These are phyloP conservation scores for Ophion slaviceki DNA, from an alignment of 2,888 invertebrate genomes.

Conservation along the genomic window DNA sequence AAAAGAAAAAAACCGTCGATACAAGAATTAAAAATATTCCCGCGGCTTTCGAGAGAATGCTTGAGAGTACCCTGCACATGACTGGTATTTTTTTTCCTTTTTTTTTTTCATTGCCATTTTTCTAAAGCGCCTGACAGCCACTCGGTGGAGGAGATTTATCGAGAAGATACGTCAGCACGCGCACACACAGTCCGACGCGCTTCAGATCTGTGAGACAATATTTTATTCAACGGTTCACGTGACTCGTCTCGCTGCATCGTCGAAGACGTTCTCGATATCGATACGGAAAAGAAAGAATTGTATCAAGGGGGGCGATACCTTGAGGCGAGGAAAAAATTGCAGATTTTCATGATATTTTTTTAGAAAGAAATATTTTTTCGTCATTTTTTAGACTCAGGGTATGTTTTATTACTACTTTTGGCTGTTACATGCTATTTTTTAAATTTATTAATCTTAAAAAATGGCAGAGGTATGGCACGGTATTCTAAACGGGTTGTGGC, in stretches of 20 bases:
- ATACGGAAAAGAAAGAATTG: not conserved
- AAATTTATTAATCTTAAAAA: too few species aligned
- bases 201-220: conserved; percentile 61
- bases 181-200: conserved; percentile 54
- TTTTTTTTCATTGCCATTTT: not conserved
- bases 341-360: too few species aligned
- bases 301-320: not conserved
- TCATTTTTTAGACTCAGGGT: too few species aligned
- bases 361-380: too few species aligned
- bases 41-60: not conserved
- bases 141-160: conserved; percentile 59
- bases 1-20: too few species aligned
- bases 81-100: conserved; percentile 4
- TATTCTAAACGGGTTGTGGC: too few species aligned
- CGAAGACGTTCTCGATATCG: not conserved
- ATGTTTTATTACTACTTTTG: too few species aligned
- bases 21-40: not conserved
- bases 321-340: too few species aligned
- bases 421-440: too few species aligned
- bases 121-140: conserved; percentile 17
- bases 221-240: conserved; percentile 67
- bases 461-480: too few species aligned
- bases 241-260: conserved; percentile 35
- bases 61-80: not conserved
- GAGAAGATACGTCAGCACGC: conserved; percentile 42